phyloP scores from a whole-genome alignment of 2,113 vertebrate species.

The Sialia sialis region DNA sequence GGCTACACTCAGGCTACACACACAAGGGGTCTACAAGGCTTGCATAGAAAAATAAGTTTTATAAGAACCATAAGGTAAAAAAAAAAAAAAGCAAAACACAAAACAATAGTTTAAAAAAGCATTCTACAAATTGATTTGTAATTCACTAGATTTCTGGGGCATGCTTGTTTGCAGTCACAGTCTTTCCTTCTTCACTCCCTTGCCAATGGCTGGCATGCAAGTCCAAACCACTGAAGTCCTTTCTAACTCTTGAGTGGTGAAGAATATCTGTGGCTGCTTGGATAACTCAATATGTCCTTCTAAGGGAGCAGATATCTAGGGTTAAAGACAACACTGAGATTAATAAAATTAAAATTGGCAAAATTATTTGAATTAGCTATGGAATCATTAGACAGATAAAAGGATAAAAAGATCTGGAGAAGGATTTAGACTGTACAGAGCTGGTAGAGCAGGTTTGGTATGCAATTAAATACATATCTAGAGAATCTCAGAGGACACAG shows the following conservation, averaged over 20 bases:
- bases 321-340: neutral
- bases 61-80: neutral
- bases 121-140: neutral
- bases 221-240: neutral
- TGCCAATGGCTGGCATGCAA: neutral
- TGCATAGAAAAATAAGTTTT: neutral
- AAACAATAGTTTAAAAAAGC: accelerated
- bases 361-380: neutral
- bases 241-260: neutral
- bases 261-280: neutral
- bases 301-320: neutral
- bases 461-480: neutral
- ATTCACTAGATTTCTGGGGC: neutral
- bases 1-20: neutral
- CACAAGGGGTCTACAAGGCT: neutral
- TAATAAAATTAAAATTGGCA: neutral
- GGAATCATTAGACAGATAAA: neutral
- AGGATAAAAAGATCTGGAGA: neutral
- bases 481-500: neutral
- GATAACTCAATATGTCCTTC: neutral
- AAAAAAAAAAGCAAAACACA: accelerated
- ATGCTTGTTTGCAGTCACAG: neutral
- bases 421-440: neutral
- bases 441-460: neutral
- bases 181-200: neutral